Evolutionary conservation across 1,140 invertebrate species (phyloP), one percentile per base, ranked within the genome.

Genomic region (Geopemphigus sp.): DNA sequence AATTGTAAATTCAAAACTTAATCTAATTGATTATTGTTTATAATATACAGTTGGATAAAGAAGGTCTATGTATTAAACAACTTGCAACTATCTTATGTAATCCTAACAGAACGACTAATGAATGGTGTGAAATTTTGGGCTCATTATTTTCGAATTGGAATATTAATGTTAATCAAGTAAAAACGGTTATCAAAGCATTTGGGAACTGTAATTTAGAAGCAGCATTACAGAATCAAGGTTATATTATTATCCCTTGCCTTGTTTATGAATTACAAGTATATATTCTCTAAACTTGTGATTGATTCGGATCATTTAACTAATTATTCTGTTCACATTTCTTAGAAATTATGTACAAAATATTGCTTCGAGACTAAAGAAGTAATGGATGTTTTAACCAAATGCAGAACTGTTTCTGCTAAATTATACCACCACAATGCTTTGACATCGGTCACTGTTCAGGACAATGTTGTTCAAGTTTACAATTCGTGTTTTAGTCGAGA

Each of bases 191-290:
- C 19, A 80, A 86, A 32, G 86, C 85, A 3, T 86, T 86, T 1
- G 82, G 84, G 0, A 85, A 85, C 70, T 17, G 82, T 10, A 85
- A 86, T 64, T 82, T 88, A 54, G 47, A 86, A 0, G 26, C 72
- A 47, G 86, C 87, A 5, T 81, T 89, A 4, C 72, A 32, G 0
- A 84, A 80, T 45, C 84, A 85, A 74, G 84, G 84, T 32, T 83
- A 88, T 11, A 82, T 84, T 19, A 70, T 88, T 10, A 82, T 89
- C 11, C 87, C 88, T 5, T 88, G 88, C 81, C 83, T 89, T 47
- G 82, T 88, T 22, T 83, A 87, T 63, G 86, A 86, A 15, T 82
- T 88, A 14, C 87, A 88, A 83, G 84, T 84, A 80, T 73, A 66
- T 61, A 26, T 1, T 59, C 53, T 70, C 26, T 26, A 6, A 12